Conservation (phyloP, 2,797 vertebrate species). For the Cetoscarus ocellatus region DNA sequence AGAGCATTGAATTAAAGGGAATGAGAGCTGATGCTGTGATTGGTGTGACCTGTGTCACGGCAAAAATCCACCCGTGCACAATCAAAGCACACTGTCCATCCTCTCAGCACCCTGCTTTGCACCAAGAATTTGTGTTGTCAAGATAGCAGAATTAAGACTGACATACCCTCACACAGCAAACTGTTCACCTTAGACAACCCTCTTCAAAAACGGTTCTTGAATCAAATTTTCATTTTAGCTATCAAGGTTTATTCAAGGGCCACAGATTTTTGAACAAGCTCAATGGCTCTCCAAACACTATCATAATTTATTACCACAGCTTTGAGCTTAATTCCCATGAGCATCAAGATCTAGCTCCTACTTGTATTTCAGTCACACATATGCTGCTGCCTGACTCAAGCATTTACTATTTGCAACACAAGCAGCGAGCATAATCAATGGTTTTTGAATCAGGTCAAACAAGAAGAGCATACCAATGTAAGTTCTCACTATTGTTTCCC, state of each 20-base stretch:
- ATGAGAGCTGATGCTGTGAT: no score
- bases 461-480: conserved; percentile 13
- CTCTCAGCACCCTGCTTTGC: no score
- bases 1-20: no score
- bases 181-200: no score
- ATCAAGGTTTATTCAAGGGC: neutral
- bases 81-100: no score
- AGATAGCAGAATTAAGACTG: no score
- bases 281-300: neutral
- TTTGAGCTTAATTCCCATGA: neutral
- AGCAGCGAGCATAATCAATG: conserved; percentile 24
- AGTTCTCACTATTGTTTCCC: conserved; percentile 27
- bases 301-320: neutral
- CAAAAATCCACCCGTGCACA: no score
- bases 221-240: no score
- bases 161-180: no score
- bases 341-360: neutral
- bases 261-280: neutral
- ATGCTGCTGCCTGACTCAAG: neutral
- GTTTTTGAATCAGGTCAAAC: conserved; percentile 23
- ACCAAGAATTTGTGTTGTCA: no score
- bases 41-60: no score
- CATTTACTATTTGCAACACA: neutral
- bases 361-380: neutral
- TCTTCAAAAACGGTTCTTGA: no score